These are phyloP conservation scores for Crossaster papposus DNA, from an alignment of 53 echinoderm and acorn worm genomes.

Conservation along the genomic window DNA sequence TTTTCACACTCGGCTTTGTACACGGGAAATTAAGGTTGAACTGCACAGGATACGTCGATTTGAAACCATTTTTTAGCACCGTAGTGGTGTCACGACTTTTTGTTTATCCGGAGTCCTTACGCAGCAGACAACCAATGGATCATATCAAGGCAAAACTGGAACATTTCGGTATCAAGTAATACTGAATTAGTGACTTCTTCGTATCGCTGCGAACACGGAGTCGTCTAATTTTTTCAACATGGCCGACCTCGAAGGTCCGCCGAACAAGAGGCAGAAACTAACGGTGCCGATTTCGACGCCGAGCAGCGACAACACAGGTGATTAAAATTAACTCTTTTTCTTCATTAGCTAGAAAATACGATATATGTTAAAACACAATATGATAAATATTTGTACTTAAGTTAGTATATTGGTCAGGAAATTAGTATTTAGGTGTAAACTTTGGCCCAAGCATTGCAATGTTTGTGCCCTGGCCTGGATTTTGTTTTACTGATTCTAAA, in stretches of 20 bases:
- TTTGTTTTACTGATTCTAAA: no score
- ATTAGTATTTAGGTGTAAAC: no score
- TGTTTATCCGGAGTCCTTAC: constrained; percentile 52
- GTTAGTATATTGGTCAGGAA: not conserved
- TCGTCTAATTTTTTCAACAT: constrained; percentile 67
- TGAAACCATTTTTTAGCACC: constrained; percentile 24
- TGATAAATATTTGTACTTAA: not conserved
- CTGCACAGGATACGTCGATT: constrained; percentile 59
- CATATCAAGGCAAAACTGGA: constrained; percentile 68
- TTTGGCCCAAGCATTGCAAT: no score
- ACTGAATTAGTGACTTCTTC: constrained; percentile 62
- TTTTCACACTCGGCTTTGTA: constrained; percentile 66
- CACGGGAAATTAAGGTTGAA: constrained; percentile 63
- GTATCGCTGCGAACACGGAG: constrained; percentile 61
- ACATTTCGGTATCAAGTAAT: constrained; percentile 59
- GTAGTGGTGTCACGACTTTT: constrained; percentile 30
- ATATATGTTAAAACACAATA: not conserved
- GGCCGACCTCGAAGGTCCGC: constrained; percentile 98
- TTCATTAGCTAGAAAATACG: no score
- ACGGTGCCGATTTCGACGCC: constrained; percentile 77
- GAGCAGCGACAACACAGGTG: constrained; percentile 67
- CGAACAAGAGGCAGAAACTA: constrained; percentile 95
- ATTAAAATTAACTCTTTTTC: constrained; percentile 2
- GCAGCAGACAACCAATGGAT: constrained; percentile 67
- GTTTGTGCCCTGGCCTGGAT: no score